Base-by-base conservation (phyloP, 2,888 invertebrate genomes). In the Scaptomyza parva region DNA sequence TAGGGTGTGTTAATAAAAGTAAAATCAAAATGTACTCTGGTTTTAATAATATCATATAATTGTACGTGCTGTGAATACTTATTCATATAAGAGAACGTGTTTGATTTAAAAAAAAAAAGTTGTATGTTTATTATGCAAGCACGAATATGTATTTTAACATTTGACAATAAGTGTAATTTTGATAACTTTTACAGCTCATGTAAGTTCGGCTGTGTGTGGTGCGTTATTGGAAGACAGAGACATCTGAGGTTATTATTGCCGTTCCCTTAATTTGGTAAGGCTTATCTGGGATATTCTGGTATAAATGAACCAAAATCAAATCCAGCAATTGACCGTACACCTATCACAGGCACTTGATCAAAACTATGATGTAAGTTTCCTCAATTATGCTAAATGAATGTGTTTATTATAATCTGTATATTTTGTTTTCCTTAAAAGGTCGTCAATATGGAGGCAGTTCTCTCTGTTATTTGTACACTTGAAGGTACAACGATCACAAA, bases 341-440 rank as follows among this genome's bases (percentile, higher is more conserved):
- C 96, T 98, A 95, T 96, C 97, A 94, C 96, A 96, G 95, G 96
- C 97, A 93, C 95, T 98, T 94, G 98, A 98, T 95, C 95, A 95
- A 94, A 96, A 97, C 94, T 97, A 98, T 95, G 97, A 98, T 97
- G 98, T 98, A 97, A 97, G 97, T 24, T 14, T 6, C n/a, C 3
- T 28, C 20, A 3, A 26, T 17, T 45, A 17, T 24, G 12, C 12
- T 33, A 1, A n/a, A 33, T n/a, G 7, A n/a, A 33, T 20, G 4
- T 47, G 14, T 17, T 37, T 17, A 35, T 7, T 8, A 9, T 4
- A 6, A 20, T 12, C 20, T 5, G 20, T 11, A 18, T 8, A 8
- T 11, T 39, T 9, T 17, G 11, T 12, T 40, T 12, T 37, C 17
- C 11, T 12, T 43, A 39, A 4, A 26, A 98, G 98, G 98, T 98